Evolutionary conservation across 1,140 invertebrate genomes (phyloP), one percentile per base, ranked within the genome.

Genomic region (Glossosoma conforme): DNA sequence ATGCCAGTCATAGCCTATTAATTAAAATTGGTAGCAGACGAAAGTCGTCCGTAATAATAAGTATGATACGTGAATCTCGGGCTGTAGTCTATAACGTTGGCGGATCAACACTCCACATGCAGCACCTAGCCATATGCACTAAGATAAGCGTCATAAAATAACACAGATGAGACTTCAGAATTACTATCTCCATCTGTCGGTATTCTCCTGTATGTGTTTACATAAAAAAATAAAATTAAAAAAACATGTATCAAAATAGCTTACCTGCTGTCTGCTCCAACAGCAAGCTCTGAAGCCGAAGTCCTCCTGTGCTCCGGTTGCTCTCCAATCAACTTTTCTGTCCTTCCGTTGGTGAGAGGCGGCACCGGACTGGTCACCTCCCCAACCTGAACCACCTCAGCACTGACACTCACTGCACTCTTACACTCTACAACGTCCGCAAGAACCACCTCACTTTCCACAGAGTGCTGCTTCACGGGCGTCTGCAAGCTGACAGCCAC

Each of bases 321-420:
- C 47, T 76, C 79, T 8, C 83, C 82, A 58, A 86, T 78, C 63
- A 87, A 70, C 45, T 86, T 77, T 66, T 87, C 85, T 41, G 82
- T 85, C 43, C 84, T 72, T 21, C 85, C 85, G 80, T 87, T 87
- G 36, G 60, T 70, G 49, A 74, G 44, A 21, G 70, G 47, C 5
- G 46, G 52, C 49, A 44, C 49, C 11, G 49, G 49, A 24, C 49
- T 52, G 13, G 49, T 40, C 10, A 41, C 28, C 20, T 38, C 40
- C 36, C 20, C n/a, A 15, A 33, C 32, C 15, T 33, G 32, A n/a
- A 11, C 32, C 44, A 24, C 44, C 37, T 56, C 48, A 52, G 38
- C 25, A 37, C 15, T 40, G 33, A 38, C 51, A 42, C 51, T 40
- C 13, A 46, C 36, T 10, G 38, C 43, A 47, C 38, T 47, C 44